These are phyloP conservation scores for Agriotes lineatus DNA, from an alignment of 2,888 invertebrate genomes.

Conservation along the genomic window DNA sequence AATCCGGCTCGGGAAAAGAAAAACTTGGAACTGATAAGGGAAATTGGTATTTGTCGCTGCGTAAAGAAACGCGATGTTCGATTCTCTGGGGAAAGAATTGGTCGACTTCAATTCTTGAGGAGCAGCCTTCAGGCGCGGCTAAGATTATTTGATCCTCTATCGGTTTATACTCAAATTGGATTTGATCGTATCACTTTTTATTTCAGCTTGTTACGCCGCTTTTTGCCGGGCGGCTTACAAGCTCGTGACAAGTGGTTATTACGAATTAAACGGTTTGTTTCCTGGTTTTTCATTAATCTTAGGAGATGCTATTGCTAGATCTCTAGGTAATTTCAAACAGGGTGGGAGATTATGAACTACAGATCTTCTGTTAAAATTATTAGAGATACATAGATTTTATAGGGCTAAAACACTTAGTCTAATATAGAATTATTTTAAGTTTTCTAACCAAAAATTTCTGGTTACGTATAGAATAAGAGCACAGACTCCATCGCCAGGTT, in stretches of 20 bases:
- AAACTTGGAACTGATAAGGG: conserved; percentile 59
- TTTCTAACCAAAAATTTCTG: no score
- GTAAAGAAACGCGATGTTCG: conserved; percentile 58
- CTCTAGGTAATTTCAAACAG: no score
- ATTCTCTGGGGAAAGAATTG: conserved; percentile 61
- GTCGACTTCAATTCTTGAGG: conserved; percentile 54
- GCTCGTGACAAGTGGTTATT: conserved; percentile 6
- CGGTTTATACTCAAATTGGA: conserved; percentile 53
- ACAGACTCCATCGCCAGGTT: no score
- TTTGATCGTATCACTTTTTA: conserved; percentile 44
- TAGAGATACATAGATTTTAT: no score
- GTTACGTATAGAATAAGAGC: no score
- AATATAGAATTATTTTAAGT: no score
- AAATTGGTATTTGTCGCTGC: conserved; percentile 62
- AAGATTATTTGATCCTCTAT: conserved; percentile 53
- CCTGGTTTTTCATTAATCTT: no score
- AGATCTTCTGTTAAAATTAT: no score
- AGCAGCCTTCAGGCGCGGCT: conserved; percentile 37
- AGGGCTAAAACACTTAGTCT: no score
- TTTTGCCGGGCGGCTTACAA: no score
- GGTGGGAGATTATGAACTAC: no score
- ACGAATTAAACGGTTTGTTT: background rate
- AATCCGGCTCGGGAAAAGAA: conserved; percentile 19
- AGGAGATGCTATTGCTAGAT: no score
- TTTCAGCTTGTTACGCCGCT: conserved; percentile 12